phyloP scores from a whole-genome alignment of 37 sponge, comb jelly and placozoan genomes.

The Crambe crambe region DNA sequence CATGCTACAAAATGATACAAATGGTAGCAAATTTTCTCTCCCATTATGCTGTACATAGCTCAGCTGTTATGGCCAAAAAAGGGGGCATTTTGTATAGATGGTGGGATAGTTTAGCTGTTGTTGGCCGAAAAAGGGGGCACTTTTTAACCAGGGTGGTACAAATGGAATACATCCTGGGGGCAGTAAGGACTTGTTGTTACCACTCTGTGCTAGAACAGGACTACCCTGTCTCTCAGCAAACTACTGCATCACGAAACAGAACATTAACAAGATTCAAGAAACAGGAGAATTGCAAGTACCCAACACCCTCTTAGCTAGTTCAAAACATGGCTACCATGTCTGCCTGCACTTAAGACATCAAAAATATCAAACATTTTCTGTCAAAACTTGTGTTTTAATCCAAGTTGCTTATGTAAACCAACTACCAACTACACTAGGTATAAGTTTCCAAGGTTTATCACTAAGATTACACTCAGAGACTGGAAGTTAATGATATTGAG shows the following conservation, averaged over 20 bases:
- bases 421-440: not conserved
- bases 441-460: not conserved
- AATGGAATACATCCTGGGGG: too few species aligned
- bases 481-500: not conserved
- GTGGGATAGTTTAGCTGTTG: too few species aligned
- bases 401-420: not conserved
- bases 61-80: too few species aligned
- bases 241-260: not conserved
- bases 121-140: too few species aligned
- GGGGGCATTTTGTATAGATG: too few species aligned
- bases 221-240: not conserved
- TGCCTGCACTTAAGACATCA: not conserved
- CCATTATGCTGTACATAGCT: too few species aligned
- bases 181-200: too few species aligned
- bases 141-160: too few species aligned
- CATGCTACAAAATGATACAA: too few species aligned
- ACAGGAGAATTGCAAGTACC: not conserved
- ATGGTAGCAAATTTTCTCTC: too few species aligned
- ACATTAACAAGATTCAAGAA: not conserved
- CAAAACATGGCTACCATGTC: not conserved
- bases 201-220: not conserved
- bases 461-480: not conserved
- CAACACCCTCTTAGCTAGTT: not conserved
- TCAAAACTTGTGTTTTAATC: not conserved
- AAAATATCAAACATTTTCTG: too few species aligned